phyloP scores from a whole-genome alignment of 1,140 invertebrate species.

The Maconellicoccus hirsutus region DNA sequence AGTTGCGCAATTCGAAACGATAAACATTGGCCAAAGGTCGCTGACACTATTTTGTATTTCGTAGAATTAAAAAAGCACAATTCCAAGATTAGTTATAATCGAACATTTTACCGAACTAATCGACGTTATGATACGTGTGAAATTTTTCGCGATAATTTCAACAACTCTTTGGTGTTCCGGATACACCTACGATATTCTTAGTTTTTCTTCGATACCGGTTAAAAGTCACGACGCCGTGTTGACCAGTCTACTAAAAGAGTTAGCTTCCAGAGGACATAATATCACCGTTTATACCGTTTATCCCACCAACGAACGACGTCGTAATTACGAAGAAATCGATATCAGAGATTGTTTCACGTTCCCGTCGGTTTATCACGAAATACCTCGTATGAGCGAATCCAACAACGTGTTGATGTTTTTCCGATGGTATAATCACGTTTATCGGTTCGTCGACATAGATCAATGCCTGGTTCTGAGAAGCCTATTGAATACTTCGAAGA shows the following conservation, averaged over 20 bases:
- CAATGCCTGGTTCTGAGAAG: background rate
- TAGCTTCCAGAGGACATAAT: constrained; percentile 34
- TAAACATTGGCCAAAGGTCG: no score
- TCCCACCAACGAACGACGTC: constrained; percentile 28
- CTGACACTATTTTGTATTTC: no score
- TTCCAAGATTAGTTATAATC: no score
- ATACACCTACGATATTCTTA: background rate
- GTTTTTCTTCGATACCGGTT: background rate
- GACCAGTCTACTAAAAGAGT: constrained; percentile 32
- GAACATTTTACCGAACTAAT: no score
- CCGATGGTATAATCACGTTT: background rate
- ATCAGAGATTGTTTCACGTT: background rate
- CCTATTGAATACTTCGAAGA: background rate
- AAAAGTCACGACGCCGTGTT: constrained; percentile 35
- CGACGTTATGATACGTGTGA: no score
- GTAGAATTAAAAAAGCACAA: no score
- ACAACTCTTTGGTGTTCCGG: no score
- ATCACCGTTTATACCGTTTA: constrained; percentile 32
- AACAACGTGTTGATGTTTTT: background rate
- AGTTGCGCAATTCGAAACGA: no score
- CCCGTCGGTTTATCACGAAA: background rate
- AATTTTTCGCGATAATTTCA: no score
- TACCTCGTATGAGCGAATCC: background rate
- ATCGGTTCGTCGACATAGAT: background rate
- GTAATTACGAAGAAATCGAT: constrained; percentile 24